phyloP scores from a whole-genome alignment of 1,140 invertebrate genomes.

The Drosophila kohkoa region DNA sequence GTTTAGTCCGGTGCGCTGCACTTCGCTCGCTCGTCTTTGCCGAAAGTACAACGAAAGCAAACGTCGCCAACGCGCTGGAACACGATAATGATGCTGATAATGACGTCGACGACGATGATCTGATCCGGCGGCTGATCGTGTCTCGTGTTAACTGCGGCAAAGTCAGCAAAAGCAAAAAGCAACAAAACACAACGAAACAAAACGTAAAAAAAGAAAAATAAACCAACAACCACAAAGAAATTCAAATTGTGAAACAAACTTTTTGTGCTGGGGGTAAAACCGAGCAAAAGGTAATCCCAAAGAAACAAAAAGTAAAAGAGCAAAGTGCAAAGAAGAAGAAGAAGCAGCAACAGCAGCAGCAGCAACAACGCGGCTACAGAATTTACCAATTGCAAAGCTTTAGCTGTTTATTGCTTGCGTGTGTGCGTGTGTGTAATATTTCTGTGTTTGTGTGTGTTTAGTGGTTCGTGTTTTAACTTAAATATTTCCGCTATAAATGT shows the following conservation, averaged over 20 bases:
- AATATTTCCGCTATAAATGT: conserved; percentile 31
- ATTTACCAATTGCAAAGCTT: conserved; percentile 64
- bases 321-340: conserved; percentile 39
- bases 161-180: conserved; percentile 23
- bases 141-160: conserved; percentile 62
- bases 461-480: conserved; percentile 38
- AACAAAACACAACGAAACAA: no score
- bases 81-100: conserved; percentile 63
- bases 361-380: conserved; percentile 43
- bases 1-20: neutral
- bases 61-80: conserved; percentile 49
- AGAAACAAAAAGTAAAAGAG: conserved; percentile 49
- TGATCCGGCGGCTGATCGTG: conserved; percentile 62
- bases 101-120: conserved; percentile 63
- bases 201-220: no score
- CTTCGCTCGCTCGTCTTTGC: conserved; percentile 29
- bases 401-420: conserved; percentile 3
- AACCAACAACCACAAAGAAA: conserved; percentile 27
- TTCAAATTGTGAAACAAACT: conserved; percentile 54
- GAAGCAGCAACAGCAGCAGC: conserved; percentile 16
- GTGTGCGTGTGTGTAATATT: conserved; percentile 16
- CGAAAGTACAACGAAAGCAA: conserved; percentile 43
- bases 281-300: conserved; percentile 49
- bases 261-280: conserved; percentile 24
- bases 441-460: conserved; percentile 18